These are phyloP conservation scores for Coptodon bakossiorum DNA, from an alignment of 2,113 vertebrate genomes.

Conservation along the genomic window DNA sequence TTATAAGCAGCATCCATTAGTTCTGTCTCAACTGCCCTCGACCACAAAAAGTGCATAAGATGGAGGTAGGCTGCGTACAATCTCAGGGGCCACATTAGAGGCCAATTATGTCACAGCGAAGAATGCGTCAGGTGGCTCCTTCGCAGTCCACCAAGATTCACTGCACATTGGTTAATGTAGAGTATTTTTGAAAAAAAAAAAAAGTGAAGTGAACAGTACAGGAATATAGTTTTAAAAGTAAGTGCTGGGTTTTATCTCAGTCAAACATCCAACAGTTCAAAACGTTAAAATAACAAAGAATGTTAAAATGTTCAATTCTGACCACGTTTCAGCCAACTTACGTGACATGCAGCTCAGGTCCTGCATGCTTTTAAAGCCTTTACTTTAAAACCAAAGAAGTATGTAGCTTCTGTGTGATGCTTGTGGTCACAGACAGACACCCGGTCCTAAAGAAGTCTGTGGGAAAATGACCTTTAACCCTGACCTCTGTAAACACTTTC, in stretches of 20 bases:
- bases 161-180: neutral
- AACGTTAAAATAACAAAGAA: neutral
- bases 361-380: neutral
- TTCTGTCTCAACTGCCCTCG: neutral
- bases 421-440: neutral
- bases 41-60: neutral
- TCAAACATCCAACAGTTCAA: neutral
- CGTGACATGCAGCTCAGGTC: neutral
- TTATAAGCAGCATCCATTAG: neutral
- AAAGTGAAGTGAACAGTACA: neutral
- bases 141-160: neutral
- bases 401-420: neutral
- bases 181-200: fast-evolving
- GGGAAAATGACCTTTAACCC: neutral
- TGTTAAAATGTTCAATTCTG: neutral
- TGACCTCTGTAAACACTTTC: neutral
- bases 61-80: neutral
- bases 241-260: neutral
- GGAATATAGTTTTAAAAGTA: neutral
- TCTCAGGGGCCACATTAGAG: neutral
- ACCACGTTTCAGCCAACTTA: neutral
- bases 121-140: neutral
- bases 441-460: neutral
- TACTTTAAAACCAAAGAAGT: neutral
- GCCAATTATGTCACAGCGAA: neutral